Percentiles rank a stretch among this genome's conserved stretches.
Evolutionary conservation across 2,113 vertebrate genomes (phyloP).

Genomic region (Emydura subglobosa): DNA sequence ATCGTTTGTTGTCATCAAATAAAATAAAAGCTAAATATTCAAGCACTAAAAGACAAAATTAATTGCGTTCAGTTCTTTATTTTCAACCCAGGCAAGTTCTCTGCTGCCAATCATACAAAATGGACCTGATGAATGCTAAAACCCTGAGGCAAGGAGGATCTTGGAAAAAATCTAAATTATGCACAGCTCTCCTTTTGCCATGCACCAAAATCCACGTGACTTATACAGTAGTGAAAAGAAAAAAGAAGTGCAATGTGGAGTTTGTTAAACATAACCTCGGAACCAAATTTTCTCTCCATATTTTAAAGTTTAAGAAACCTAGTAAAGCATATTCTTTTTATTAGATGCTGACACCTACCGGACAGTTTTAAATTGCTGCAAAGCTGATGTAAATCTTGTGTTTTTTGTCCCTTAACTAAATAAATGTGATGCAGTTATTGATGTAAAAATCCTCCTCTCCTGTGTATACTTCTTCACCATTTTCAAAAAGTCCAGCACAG

Average conservation of each 20-base stretch:
- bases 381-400: background rate
- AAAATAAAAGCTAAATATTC: background rate
- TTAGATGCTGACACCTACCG: constrained; percentile 77
- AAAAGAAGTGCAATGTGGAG: background rate
- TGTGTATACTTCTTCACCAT: background rate
- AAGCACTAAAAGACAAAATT: background rate
- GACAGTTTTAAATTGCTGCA: background rate
- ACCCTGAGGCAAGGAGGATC: background rate
- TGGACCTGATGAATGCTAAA: background rate
- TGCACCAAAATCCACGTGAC: background rate
- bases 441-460: background rate
- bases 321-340: constrained; percentile 19
- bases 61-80: background rate
- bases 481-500: background rate
- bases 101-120: background rate
- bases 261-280: background rate
- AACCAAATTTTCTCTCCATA: background rate
- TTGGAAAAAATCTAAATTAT: background rate
- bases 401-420: background rate
- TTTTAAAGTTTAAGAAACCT: background rate
- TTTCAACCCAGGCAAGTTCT: background rate
- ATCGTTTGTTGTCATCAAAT: background rate
- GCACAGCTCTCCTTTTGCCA: background rate
- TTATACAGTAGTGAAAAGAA: background rate
- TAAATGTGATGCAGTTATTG: background rate